Base-by-base conservation (phyloP, 2,797 vertebrate species). In the Pipistrellus pipistrellus region DNA sequence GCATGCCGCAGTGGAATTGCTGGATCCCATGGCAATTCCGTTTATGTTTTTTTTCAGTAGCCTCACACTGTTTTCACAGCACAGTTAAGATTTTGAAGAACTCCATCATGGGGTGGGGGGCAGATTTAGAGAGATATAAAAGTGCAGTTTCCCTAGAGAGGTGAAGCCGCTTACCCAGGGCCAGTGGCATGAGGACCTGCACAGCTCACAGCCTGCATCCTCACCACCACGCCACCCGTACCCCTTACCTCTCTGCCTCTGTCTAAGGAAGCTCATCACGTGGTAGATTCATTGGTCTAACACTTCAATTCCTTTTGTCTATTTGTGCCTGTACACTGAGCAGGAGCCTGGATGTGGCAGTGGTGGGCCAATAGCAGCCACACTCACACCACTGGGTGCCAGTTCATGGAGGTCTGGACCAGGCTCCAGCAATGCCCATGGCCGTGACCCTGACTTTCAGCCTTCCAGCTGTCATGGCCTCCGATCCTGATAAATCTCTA, bases 81-180 rank as follows among this genome's bases (percentile, higher is more conserved):
- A 78, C 41, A 83, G 57, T 62, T 86, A 53, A 77, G 83, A 62
- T 85, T 64, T 88, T 77, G 83, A 91, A 86, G 75, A 88, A 92
- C 14, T 75, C 59, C 14, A 68, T 30, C 2, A 0, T 44, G 46
- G 46, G n/a, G 11, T 8, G 30, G 10, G 17, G 17, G 41, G 23
- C 44, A 44, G 57, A 18, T 35, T 82, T 85, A 66, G 66, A 90
- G 85, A 89, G n/a, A 75, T 4, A 18, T 2, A 44, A 27, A 88
- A 57, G 41, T 51, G 0, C 3, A 25, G 10, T 35, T 82, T 87
- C 72, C 23, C 27, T 44, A 44, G 44, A 44, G 44, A 2, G 32
- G 35, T 8, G 55, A 85, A 75, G 69, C 1, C 6, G 11, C 68
- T 68, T 21, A 9, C 35, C 57, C 41, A 32, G 62, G 68, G 44